Base-by-base conservation (phyloP, 1,140 invertebrate species). In the Philopotamus ludificatus region DNA sequence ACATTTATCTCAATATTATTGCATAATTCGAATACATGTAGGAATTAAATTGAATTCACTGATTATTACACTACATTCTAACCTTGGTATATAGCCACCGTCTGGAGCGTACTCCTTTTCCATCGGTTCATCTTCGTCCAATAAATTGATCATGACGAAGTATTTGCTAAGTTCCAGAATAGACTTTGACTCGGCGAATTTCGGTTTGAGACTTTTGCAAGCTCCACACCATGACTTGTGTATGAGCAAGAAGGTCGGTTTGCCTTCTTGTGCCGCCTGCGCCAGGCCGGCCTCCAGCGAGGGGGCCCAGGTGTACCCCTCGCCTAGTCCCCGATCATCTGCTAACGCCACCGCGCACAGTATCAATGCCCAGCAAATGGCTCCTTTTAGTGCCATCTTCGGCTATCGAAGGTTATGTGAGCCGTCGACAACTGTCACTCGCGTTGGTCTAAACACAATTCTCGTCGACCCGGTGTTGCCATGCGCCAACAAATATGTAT, bases 151-250 rank as follows among this genome's bases (percentile, higher is more conserved):
- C 83, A 87, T 85, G 0, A 85, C 75, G 73, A 87, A 86, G 22
- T 83, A 72, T 71, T 79, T 74, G 72, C 84, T 86, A 28, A 85
- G 68, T 12, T 73, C 73, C 65, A 77, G 74, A 28, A 87, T 83
- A 53, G 83, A 80, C n/a, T 73, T 63, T 2, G 82, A 85, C 49
- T 70, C 75, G 0, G 79, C 79, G 70, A 87, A 83, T 63, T 83
- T 81, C 0, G 84, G 82, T 70, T 83, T 84, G 60, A 87, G 74
- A 74, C 83, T 81, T 76, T 83, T 83, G 72, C 85, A 87, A 9
- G 84, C 83, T 8, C 81, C 79, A 74, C 85, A 87, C 84, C 84
- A 86, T 1, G 82, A 81, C 70, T 86, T 86, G 73, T 87, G 85
- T 21, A 86, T 83, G 4, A 87, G 77, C 1, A 86, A 72, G 83